Base-by-base conservation (phyloP, 1,140 invertebrate genomes). In the Panagrolaimus sp. region DNA sequence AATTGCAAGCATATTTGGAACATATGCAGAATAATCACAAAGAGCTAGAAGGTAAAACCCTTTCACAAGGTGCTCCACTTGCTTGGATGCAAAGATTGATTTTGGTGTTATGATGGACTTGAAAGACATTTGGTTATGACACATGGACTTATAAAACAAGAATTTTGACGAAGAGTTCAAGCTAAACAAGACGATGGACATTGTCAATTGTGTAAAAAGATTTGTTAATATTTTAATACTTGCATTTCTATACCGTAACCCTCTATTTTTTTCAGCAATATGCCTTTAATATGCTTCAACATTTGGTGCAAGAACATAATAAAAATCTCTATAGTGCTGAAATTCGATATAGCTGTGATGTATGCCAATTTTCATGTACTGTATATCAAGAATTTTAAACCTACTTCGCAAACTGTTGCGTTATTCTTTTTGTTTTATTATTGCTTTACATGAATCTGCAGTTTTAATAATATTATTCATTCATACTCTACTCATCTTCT, bases 111-210 rank as follows among this genome's bases (percentile, higher is more conserved):
- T 27, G 51, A 57, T 27, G 62, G 62, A 9, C 42, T 63, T 8
- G 92, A 95, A 84, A 86, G 92, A 78, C 92, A 95, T 88, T 87
- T 94, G 73, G 86, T 95, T 53, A 92, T 92, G 63, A 91, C 91
- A 66, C 92, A 95, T 83, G 92, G 92, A 46, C 86, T 94, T 44
- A 92, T 95, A 14, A 94, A 92, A 45, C 92, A 91, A 65, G 93
- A 91, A 78, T 93, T 95, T 91, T 91, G 93, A 83, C 91, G 93
- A 82, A 91, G 91, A 46, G 92, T 92, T 61, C 93, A 94, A 81
- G 92, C 91, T 83, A 91, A 91, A 72, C 92, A 93, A 84, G 92
- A 94, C 85, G 90, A 91, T 47, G 92, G 92, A 51, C 87, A 92
- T 70, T 94, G 92, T 87, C 92, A 92, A 48, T 89, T 92, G 57